Evolutionary conservation across 2,888 invertebrate genomes (phyloP), one percentile per base, ranked within the genome.

Genomic region (Drosophila anomalipes): DNA sequence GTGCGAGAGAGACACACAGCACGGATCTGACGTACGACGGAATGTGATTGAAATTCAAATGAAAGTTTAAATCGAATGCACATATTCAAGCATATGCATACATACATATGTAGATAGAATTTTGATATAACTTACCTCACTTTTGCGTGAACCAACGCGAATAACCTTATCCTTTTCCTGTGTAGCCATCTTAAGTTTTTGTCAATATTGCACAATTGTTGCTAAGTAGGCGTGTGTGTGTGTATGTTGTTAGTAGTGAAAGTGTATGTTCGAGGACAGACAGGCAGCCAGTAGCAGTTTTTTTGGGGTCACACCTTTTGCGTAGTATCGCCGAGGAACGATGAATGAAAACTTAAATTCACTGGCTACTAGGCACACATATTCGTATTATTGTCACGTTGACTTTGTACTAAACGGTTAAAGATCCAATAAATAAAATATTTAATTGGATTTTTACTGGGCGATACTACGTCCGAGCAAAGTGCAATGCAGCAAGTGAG

Each of bases 121-220:
- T 56, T 30, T 54, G 57, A 94, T 59, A 16, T 9, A 59, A 37
- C 94, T 94, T 94, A 97, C 97, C 95, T 97, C 96, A 92, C 97
- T 97, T 94, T 97, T 97, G 84, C 97, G 95, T 56, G 97, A 97
- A 68, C 97, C 97, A 70, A 97, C 97, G 82, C 95, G 95, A 81
- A 97, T 96, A 86, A 95, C 94, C 92, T 94, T 94, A 65, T 92
- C 91, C 75, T 90, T 94, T 66, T 91, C 91, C 64, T 90, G 82
- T 26, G 72, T 62, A 10, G 86, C 83, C 90, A 87, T 90, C 58
- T 65, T 66, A 51, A 58, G 41, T 54, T 74, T 70, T 52, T 75
- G 32, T 76, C 74, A 58, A 65, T 84, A 76, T 90, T 88, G 86
- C 90, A 86, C 90, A 86, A 90, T 86, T 74, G 44, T 77, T 73